Conservation (phyloP, 2,888 invertebrate species). For the Campaea margaritaria region DNA sequence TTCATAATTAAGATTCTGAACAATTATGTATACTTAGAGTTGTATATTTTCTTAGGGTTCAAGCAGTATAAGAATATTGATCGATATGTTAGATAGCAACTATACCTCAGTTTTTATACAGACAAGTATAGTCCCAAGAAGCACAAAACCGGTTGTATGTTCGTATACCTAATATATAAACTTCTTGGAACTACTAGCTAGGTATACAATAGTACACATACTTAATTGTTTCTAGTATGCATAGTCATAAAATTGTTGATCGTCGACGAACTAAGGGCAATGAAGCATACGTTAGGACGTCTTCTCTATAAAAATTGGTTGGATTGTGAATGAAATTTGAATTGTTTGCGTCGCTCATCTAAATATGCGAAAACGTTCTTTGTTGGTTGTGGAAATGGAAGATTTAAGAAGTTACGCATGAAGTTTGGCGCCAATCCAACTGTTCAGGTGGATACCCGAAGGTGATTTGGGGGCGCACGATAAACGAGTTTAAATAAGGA, state of each 20-base stretch:
- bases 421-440: not conserved
- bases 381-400: not conserved
- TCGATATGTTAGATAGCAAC: not conserved
- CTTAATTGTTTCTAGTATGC: conserved; percentile 14
- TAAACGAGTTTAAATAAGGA: not conserved
- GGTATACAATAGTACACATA: too few relatives aligned
- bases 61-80: too few relatives aligned
- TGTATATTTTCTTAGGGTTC: too few relatives aligned
- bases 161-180: conserved; percentile 12
- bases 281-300: conserved; percentile 3
- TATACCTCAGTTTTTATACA: conserved; percentile 11
- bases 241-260: conserved; percentile 23
- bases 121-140: conserved; percentile 10
- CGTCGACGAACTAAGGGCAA: conserved; percentile 17
- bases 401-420: not conserved
- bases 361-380: not conserved
- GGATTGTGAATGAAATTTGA: not conserved
- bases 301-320: conserved; percentile 1
- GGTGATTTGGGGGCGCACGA: not conserved
- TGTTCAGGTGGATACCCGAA: not conserved
- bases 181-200: too few relatives aligned
- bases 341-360: not conserved
- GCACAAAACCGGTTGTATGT: conserved; percentile 18
- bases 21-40: too few relatives aligned
- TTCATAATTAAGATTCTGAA: too few relatives aligned